These are phyloP conservation scores for Onychostoma macrolepis DNA, from an alignment of 2,113 vertebrate species.

Conservation along the genomic window DNA sequence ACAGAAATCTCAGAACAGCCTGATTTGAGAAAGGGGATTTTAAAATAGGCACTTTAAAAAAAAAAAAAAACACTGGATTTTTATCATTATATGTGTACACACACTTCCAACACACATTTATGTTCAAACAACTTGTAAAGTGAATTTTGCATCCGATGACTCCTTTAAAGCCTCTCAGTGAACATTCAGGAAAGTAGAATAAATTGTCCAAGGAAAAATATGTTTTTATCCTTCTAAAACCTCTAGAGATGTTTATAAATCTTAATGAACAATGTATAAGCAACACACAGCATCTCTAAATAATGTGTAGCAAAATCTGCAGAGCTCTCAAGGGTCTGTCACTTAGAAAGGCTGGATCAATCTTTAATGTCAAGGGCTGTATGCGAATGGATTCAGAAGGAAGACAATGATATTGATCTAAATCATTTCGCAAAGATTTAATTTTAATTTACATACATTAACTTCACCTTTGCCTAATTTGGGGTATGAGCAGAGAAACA, in stretches of 20 bases:
- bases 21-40: too few species aligned
- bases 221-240: not conserved
- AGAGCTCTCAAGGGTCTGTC: not conserved
- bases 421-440: not conserved
- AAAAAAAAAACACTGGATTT: too few species aligned
- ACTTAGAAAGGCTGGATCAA: conserved; percentile 2
- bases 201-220: not conserved
- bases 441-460: not conserved
- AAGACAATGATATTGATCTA: not conserved
- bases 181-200: not conserved
- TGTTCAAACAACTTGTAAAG: too few species aligned
- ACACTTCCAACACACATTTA: too few species aligned
- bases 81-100: too few species aligned
- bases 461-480: not conserved
- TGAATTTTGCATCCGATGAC: too few species aligned
- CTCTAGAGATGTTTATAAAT: not conserved
- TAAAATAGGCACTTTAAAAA: too few species aligned
- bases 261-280: not conserved
- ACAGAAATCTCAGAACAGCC: too few species aligned
- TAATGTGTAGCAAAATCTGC: not conserved
- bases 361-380: not conserved
- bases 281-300: not conserved
- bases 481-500: not conserved
- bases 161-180: not conserved
- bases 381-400: not conserved